Conservation (phyloP, 2,113 vertebrate species). For the Gobius niger region DNA sequence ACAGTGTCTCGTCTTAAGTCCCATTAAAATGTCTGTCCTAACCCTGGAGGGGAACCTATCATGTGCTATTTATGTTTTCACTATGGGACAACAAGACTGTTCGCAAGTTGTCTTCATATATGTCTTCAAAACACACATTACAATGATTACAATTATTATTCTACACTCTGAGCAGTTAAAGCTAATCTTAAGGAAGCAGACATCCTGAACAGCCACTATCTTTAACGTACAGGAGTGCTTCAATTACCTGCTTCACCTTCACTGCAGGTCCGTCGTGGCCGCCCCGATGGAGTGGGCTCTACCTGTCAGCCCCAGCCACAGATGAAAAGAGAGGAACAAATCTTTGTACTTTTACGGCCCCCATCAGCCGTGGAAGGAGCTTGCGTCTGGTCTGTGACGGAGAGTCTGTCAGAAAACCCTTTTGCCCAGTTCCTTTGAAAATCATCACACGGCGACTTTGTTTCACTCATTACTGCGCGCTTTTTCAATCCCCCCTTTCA, state of each 20-base stretch:
- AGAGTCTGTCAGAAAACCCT: not conserved
- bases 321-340: slow-evolving; percentile 3
- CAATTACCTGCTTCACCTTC: not conserved
- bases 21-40: too few relatives aligned
- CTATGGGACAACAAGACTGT: too few relatives aligned
- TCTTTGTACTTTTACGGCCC: not conserved
- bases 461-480: not conserved
- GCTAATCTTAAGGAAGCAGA: not conserved
- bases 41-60: too few relatives aligned
- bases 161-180: not conserved
- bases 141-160: not conserved
- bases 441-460: not conserved
- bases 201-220: not conserved
- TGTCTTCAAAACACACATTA: not conserved
- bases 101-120: not conserved
- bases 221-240: not conserved
- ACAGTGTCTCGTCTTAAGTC: too few relatives aligned
- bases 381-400: not conserved
- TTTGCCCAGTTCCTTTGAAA: not conserved
- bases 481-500: not conserved
- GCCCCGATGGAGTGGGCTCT: not conserved
- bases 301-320: slow-evolving; percentile 1
- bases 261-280: not conserved
- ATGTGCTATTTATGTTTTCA: too few relatives aligned
- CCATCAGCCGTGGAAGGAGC: not conserved